These are phyloP conservation scores for Scrobipalpa costella DNA, from an alignment of 2,888 invertebrate species.

Conservation along the genomic window DNA sequence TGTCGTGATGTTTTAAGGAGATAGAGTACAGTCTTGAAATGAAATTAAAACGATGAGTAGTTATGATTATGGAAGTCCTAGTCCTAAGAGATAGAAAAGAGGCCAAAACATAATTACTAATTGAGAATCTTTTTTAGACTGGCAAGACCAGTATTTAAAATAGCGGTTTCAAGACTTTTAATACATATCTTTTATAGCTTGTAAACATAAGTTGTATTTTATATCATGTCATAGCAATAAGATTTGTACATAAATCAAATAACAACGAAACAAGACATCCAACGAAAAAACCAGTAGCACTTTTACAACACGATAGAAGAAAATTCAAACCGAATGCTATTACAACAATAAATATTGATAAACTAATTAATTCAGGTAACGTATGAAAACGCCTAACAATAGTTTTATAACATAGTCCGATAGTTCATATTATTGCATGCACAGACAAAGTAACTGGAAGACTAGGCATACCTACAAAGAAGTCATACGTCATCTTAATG, in stretches of 20 bases:
- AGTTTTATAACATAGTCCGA: slow-evolving; percentile 45
- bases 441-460: neutral
- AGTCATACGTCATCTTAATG: too few species aligned
- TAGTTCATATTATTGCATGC: slow-evolving; percentile 51
- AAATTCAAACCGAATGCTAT: neutral
- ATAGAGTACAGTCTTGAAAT: neutral
- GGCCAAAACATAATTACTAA: too few species aligned
- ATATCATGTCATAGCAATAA: too few species aligned
- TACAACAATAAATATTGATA: slow-evolving; percentile 21
- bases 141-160: too few species aligned
- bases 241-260: neutral
- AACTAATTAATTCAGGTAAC: slow-evolving; percentile 21
- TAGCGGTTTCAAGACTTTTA: too few species aligned
- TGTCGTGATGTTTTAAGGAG: slow-evolving; percentile 3
- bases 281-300: slow-evolving; percentile 8
- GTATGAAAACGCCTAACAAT: slow-evolving; percentile 34
- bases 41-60: neutral
- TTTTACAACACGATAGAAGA: neutral
- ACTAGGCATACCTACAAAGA: neutral
- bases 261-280: neutral
- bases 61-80: neutral
- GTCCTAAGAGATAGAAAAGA: too few species aligned
- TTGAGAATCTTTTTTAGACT: too few species aligned
- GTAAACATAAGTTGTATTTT: neutral
- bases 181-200: too few species aligned